A percentile compares a stretch with the other conserved stretches of the same genome.
Conservation (phyloP, 2,888 invertebrate genomes). For the Scotopteryx bipunctaria region DNA sequence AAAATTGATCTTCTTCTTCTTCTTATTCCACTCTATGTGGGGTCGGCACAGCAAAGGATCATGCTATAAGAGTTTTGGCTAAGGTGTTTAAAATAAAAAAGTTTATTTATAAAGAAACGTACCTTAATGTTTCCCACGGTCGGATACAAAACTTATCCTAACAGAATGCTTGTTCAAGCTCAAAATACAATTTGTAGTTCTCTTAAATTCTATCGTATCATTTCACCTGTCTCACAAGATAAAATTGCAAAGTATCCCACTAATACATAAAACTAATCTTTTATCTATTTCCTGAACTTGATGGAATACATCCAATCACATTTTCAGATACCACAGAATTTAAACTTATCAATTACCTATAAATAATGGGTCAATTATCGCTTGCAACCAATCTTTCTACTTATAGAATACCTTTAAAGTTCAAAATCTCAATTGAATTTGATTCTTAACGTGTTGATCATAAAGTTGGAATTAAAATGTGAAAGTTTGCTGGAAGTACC, state of each 20-base stretch:
- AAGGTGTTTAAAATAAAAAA: too few relatives aligned
- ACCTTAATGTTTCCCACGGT: too few relatives aligned
- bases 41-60: too few relatives aligned
- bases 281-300: slow-evolving; percentile 33
- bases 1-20: too few relatives aligned
- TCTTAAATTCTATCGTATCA: background rate
- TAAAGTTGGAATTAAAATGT: slow-evolving; percentile 42
- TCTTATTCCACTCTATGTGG: too few relatives aligned
- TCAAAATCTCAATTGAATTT: slow-evolving; percentile 37
- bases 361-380: slow-evolving; percentile 71
- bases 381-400: slow-evolving; percentile 55
- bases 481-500: slow-evolving; percentile 61
- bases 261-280: slow-evolving; percentile 22
- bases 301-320: slow-evolving; percentile 41
- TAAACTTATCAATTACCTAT: slow-evolving; percentile 54
- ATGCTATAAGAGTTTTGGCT: too few relatives aligned
- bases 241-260: slow-evolving; percentile 7
- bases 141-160: too few relatives aligned
- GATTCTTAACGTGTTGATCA: too few relatives aligned
- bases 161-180: too few relatives aligned
- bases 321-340: slow-evolving; percentile 28
- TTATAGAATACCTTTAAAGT: slow-evolving; percentile 56
- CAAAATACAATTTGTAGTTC: too few relatives aligned
- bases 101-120: too few relatives aligned
- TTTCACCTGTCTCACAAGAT: slow-evolving; percentile 7